A percentile compares a stretch with the other conserved stretches of the same genome.
Conservation (phyloP, 2,113 vertebrate species). For the Plecotus auritus region DNA sequence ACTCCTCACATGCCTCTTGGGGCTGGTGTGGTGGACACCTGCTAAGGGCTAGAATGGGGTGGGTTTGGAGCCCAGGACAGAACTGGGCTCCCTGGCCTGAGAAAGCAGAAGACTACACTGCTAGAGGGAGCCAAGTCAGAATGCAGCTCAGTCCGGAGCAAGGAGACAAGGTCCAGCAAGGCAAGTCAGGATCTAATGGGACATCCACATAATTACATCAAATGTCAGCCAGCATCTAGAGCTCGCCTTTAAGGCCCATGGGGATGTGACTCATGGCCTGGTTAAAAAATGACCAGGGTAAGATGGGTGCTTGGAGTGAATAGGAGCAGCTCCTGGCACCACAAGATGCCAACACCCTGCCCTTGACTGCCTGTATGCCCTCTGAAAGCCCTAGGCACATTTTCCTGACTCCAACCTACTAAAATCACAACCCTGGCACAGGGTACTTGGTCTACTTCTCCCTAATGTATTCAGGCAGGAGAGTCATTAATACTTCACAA, state of each 20-base stretch:
- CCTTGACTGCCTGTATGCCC: not conserved
- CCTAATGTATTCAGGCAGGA: not conserved
- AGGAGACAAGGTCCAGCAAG: not conserved
- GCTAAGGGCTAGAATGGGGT: not conserved
- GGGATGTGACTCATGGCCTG: not conserved
- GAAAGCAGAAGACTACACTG: not conserved
- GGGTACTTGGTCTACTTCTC: not conserved
- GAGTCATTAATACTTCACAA: conserved; percentile 51
- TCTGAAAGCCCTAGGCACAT: not conserved
- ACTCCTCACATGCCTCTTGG: not conserved
- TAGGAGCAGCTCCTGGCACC: not conserved
- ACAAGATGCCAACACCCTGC: not conserved
- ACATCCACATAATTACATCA: not conserved
- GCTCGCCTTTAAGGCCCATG: not conserved
- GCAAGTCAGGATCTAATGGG: not conserved
- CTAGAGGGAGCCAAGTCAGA: not conserved
- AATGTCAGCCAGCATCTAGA: not conserved
- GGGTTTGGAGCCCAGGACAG: not conserved
- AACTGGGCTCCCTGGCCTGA: not conserved
- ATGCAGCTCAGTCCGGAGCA: not conserved
- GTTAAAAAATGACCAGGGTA: not conserved
- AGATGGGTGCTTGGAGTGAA: not conserved
- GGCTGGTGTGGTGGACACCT: too few species aligned
- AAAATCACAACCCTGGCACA: not conserved
- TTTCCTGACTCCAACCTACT: not conserved